These are phyloP conservation scores for Anaspis maculata DNA, from an alignment of 2,888 invertebrate species.

Conservation along the genomic window DNA sequence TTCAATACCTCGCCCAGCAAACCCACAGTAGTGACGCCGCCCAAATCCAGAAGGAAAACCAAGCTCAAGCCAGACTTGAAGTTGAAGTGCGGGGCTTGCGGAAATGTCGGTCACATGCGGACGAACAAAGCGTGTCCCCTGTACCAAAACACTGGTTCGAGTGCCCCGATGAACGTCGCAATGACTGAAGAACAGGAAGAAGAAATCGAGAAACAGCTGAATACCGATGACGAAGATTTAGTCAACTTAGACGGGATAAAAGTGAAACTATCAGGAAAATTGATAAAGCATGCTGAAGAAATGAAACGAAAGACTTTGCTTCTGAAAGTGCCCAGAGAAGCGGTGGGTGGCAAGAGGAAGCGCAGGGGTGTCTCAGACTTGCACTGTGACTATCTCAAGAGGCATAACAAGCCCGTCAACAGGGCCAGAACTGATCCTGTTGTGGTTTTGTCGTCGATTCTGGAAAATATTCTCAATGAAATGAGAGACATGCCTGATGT, in stretches of 20 bases:
- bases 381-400: conserved; percentile 85
- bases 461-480: conserved; percentile 87
- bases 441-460: conserved; percentile 83
- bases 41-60: conserved; percentile 62
- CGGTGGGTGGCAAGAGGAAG: conserved; percentile 53
- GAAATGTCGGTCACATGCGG: conserved; percentile 73
- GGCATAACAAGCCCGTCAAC: conserved; percentile 75
- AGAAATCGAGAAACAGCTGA: conserved; percentile 67
- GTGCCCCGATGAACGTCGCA: conserved; percentile 54
- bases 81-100: conserved; percentile 95
- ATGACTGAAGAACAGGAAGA: conserved; percentile 78
- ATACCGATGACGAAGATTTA: conserved; percentile 75
- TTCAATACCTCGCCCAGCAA: conserved; percentile 40
- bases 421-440: conserved; percentile 91
- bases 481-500: conserved; percentile 88
- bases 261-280: conserved; percentile 78
- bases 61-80: conserved; percentile 85
- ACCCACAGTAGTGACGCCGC: conserved; percentile 47
- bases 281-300: conserved; percentile 84
- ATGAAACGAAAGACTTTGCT: conserved; percentile 70
- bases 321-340: conserved; percentile 71
- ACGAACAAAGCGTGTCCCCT: conserved; percentile 97
- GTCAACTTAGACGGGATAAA: conserved; percentile 94
- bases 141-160: conserved; percentile 61
- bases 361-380: conserved; percentile 59